These are phyloP conservation scores for Tympanoctomys barrerae DNA, from an alignment of 2,797 vertebrate species.

Conservation along the genomic window DNA sequence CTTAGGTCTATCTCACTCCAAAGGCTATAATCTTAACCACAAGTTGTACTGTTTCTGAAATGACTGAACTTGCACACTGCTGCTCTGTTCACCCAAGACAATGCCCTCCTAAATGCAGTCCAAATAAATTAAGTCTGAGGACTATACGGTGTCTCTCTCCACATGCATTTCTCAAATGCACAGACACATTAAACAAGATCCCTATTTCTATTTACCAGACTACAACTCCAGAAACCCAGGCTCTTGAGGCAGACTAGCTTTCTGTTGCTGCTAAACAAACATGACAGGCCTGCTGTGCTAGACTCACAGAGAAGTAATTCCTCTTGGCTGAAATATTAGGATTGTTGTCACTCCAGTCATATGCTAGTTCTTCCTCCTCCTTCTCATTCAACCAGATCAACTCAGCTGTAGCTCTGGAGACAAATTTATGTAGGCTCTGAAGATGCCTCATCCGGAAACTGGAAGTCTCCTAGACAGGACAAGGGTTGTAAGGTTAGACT, in stretches of 20 bases:
- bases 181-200: background rate
- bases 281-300: conserved; percentile 27
- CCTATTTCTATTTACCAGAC: conserved; percentile 4
- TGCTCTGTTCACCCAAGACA: background rate
- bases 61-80: conserved; percentile 17
- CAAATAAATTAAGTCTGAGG: conserved; percentile 22
- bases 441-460: conserved; percentile 96
- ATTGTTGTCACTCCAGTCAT: conserved; percentile 97
- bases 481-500: conserved; percentile 11
- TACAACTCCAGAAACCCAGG: conserved; percentile 9
- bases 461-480: conserved; percentile 94
- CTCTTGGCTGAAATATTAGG: conserved; percentile 93
- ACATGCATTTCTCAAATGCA: conserved; percentile 1
- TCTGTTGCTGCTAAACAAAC: conserved; percentile 42
- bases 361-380: conserved; percentile 98
- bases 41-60: conserved; percentile 41
- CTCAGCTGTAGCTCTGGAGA: conserved; percentile 96
- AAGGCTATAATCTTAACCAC: conserved; percentile 50
- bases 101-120: conserved; percentile 12
- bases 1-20: background rate
- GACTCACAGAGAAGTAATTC: conserved; percentile 94
- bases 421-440: conserved; percentile 95
- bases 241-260: background rate
- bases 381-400: conserved; percentile 99
- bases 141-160: background rate